Evolutionary conservation across 1,140 invertebrate species (phyloP).

Genomic region (Chrysomallon squamiferum): DNA sequence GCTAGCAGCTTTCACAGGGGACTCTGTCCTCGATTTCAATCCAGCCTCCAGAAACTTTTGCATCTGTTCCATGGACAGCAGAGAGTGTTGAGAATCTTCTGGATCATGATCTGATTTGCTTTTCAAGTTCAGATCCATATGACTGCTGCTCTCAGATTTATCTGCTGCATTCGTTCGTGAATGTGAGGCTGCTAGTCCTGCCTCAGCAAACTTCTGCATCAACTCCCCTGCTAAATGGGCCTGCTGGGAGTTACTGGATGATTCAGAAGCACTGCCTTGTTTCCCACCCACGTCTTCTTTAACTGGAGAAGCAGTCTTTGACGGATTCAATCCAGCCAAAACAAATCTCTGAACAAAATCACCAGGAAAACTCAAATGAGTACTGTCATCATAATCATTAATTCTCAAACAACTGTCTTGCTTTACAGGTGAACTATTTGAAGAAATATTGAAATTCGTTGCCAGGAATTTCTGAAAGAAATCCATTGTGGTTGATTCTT

Average conservation of each 20-base stretch:
- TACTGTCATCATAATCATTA: no score
- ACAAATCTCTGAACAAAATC: no score
- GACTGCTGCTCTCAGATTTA: background rate
- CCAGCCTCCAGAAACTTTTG: no score
- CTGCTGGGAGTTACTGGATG: background rate
- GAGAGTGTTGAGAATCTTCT: no score
- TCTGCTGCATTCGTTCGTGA: background rate
- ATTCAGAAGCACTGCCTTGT: background rate
- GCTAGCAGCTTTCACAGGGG: no score
- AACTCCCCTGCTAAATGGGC: background rate
- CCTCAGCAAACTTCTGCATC: background rate
- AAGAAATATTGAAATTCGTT: background rate
- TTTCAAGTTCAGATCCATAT: background rate
- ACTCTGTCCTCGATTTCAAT: no score
- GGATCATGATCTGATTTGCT: no score
- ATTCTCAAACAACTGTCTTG: no score
- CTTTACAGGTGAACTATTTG: background rate
- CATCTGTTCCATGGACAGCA: no score
- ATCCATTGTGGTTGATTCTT: background rate
- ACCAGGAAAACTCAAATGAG: no score
- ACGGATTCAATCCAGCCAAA: background rate
- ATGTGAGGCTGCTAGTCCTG: background rate
- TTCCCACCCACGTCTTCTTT: background rate
- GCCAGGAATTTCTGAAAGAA: conserved; percentile 1
- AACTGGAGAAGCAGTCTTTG: background rate